Conservation (phyloP, 2,797 vertebrate genomes). For the Ctenopoma kingsleyae region DNA sequence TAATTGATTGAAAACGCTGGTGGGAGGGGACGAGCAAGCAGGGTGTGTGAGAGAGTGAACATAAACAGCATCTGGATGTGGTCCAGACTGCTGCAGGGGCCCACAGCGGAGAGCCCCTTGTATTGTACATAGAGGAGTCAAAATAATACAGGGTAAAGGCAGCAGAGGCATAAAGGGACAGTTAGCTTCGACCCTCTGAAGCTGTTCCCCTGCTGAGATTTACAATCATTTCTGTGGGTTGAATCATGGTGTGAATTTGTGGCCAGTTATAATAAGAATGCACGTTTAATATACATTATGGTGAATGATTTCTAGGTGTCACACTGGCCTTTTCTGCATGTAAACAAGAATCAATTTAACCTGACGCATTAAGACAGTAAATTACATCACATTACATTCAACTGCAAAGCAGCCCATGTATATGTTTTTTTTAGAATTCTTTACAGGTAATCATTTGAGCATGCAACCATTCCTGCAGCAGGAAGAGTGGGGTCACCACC, state of each 20-base stretch:
- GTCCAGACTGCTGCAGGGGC: constrained; percentile 66
- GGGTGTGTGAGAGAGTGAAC: constrained; percentile 55
- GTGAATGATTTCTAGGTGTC: constrained; percentile 7
- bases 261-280: constrained; percentile 41
- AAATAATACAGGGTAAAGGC: constrained; percentile 49
- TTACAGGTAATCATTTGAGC: neutral
- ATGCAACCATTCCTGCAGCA: constrained; percentile 1
- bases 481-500: constrained; percentile 14
- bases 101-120: constrained; percentile 42
- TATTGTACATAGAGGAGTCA: constrained; percentile 35
- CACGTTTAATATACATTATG: constrained; percentile 34
- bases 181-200: constrained; percentile 37
- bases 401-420: neutral
- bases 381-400: constrained; percentile 17
- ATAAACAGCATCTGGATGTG: constrained; percentile 59
- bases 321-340: constrained; percentile 23
- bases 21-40: constrained; percentile 70
- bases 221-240: constrained; percentile 59
- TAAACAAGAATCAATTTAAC: constrained; percentile 3
- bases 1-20: constrained; percentile 84
- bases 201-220: constrained; percentile 51
- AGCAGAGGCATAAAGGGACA: constrained; percentile 56
- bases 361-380: neutral
- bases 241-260: constrained; percentile 56
- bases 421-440: constrained; percentile 5